A percentile compares a stretch with the other conserved stretches of the same genome.
Evolutionary conservation across 1,140 invertebrate species (phyloP).

Genomic region (Hirudo medicinalis): DNA sequence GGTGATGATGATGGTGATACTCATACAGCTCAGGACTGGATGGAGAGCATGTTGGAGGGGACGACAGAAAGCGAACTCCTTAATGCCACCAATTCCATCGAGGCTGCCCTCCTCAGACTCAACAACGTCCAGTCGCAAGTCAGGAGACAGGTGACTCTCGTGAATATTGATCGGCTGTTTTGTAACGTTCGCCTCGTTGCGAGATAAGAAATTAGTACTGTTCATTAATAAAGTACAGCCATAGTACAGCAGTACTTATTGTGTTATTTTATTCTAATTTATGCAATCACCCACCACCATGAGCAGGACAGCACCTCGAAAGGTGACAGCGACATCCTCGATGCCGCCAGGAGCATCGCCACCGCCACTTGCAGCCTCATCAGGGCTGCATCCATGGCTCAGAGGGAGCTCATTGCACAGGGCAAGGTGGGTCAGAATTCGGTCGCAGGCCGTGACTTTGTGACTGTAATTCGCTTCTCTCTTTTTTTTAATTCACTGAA

Average conservation of each 20-base stretch:
- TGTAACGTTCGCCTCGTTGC: too few relatives aligned
- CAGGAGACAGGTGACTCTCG: too few relatives aligned
- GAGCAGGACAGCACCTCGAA: constrained; percentile 76
- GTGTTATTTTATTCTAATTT: too few relatives aligned
- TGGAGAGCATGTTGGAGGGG: constrained; percentile 46
- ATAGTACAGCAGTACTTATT: too few relatives aligned
- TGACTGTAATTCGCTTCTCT: too few relatives aligned
- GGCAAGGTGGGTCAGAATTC: constrained; percentile 43
- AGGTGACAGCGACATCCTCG: constrained; percentile 97
- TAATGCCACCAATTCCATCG: constrained; percentile 89
- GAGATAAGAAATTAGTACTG: too few relatives aligned
- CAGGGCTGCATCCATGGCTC: constrained; percentile 85
- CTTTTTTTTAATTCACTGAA: not conserved
- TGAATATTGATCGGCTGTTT: too few relatives aligned
- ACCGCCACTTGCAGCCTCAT: constrained; percentile 88
- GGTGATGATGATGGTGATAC: too few relatives aligned
- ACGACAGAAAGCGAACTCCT: constrained; percentile 90
- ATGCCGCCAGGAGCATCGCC: constrained; percentile 93
- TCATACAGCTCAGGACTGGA: too few relatives aligned
- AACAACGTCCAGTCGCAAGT: too few relatives aligned
- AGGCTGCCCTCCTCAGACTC: constrained; percentile 63
- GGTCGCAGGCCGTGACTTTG: not conserved
- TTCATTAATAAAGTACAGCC: too few relatives aligned
- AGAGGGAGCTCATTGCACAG: constrained; percentile 77
- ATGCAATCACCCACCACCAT: constrained; percentile 40